Base-by-base conservation (phyloP, 1,140 invertebrate species). In the Pogonomyrmex barbatus region DNA sequence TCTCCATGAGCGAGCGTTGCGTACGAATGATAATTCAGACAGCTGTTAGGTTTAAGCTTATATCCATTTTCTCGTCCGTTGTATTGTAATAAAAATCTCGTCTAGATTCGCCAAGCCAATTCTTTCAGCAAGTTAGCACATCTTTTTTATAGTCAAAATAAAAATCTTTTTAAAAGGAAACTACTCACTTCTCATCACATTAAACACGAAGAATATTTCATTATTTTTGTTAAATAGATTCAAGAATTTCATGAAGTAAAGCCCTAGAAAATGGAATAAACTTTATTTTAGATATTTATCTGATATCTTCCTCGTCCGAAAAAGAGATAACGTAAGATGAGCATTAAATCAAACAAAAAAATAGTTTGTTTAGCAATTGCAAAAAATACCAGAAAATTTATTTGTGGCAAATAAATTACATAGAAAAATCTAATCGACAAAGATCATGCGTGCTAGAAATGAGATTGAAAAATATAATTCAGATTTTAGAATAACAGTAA, bases 1-100 rank as follows among this genome's bases (percentile, higher is more conserved):
- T 83, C 42, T 83, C 75, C n/a, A 39, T 14, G 79, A 73, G 30
- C 9, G n/a, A 73, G 45, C n/a, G 56, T 83, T 24, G 14, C 39
- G 24, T 47, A 30, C 12, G 30, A 30, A 79, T 42, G 33, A 52
- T 83, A 45, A 83, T 60, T 73, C 68, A 4, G 6, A 12, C 54
- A 58, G 9, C 24, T 14, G 14, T 17, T 30, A 12, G 0, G n/a
- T 70, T 81, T 42, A 47, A 78, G 17, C 24, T 78, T 17, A 14
- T 14, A 39, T 39, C 58, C 30, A 47, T 65, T 47, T 30, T 30
- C 77, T 54, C 33, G 45, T 50, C 10, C 30, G 9, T 52, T 42
- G n/a, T 33, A 77, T 33, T 17, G 42, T 36, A 50, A 58, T 58
- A 30, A 17, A 60, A 4, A 76, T 76, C 60, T 76, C 36, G 30